A percentile compares a stretch with the other conserved stretches of the same genome.
These are phyloP conservation scores for Epizoanthus fatuus DNA, from an alignment of 92 coral and sea anemone species.

Conservation along the genomic window DNA sequence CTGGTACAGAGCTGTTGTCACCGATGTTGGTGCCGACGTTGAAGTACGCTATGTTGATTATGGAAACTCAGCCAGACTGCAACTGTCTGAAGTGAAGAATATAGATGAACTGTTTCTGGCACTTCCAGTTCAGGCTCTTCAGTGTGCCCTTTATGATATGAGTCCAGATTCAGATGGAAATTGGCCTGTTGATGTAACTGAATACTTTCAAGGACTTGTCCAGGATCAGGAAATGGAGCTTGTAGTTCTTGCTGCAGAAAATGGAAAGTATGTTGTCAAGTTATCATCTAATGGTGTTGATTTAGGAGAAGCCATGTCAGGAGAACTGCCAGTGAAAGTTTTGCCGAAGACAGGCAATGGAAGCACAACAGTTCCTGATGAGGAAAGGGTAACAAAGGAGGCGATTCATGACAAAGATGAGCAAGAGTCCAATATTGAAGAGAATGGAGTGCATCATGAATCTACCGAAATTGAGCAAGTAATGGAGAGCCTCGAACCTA, in stretches of 20 bases:
- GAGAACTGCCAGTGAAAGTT: background rate
- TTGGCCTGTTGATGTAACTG: slow-evolving; percentile 79
- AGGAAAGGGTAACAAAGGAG: background rate
- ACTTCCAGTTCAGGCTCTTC: slow-evolving; percentile 56
- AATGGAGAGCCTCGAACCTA: background rate
- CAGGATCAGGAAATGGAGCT: slow-evolving; percentile 46
- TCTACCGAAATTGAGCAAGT: background rate
- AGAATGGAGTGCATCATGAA: background rate
- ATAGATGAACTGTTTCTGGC: slow-evolving; percentile 37
- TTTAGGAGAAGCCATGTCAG: slow-evolving; percentile 19
- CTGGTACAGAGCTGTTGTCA: slow-evolving; percentile 63
- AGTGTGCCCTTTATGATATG: slow-evolving; percentile 49
- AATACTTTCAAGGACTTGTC: slow-evolving; percentile 40
- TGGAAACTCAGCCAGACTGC: slow-evolving; percentile 57
- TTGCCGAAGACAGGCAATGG: background rate
- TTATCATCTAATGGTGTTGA: slow-evolving; percentile 35
- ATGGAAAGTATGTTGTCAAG: slow-evolving; percentile 14
- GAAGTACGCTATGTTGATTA: slow-evolving; percentile 60
- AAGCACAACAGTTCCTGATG: background rate
- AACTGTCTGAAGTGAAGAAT: slow-evolving; percentile 33
- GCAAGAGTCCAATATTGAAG: background rate
- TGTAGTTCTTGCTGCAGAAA: slow-evolving; percentile 13
- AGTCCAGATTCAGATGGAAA: slow-evolving; percentile 59
- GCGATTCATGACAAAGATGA: background rate
- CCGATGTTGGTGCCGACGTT: background rate